These are phyloP conservation scores for Mamestra brassicae DNA, from an alignment of 2,888 invertebrate species.

Conservation along the genomic window DNA sequence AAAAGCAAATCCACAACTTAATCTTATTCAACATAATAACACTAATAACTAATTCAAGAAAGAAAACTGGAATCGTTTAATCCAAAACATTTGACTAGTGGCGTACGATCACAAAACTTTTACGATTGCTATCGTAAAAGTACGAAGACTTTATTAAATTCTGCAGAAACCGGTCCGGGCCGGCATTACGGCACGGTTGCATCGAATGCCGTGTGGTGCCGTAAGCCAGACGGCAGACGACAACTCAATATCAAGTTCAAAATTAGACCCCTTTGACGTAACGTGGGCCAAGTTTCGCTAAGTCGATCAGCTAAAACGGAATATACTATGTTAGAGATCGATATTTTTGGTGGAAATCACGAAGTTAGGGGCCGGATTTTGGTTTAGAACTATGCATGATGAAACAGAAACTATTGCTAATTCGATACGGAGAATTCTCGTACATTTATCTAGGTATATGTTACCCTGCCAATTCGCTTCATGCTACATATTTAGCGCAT, in stretches of 20 bases:
- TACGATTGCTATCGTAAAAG: slow-evolving; percentile 81
- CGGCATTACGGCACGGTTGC: slow-evolving; percentile 48
- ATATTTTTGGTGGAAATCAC: slow-evolving; percentile 9
- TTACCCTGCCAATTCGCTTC: neutral
- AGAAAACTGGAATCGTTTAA: slow-evolving; percentile 60
- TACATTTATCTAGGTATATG: neutral
- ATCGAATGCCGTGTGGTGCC: slow-evolving; percentile 45
- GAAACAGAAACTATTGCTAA: neutral
- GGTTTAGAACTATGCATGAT: neutral
- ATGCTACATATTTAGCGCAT: no score
- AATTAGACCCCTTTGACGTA: slow-evolving; percentile 59
- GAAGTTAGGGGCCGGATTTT: neutral
- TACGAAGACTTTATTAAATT: slow-evolving; percentile 81
- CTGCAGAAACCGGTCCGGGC: slow-evolving; percentile 70
- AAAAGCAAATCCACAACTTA: slow-evolving; percentile 29
- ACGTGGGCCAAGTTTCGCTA: slow-evolving; percentile 52
- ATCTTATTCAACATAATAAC: slow-evolving; percentile 44
- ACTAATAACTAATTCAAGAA: slow-evolving; percentile 44
- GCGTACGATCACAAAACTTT: slow-evolving; percentile 73
- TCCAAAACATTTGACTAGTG: slow-evolving; percentile 70
- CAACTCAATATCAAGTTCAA: slow-evolving; percentile 62
- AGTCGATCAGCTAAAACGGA: slow-evolving; percentile 28
- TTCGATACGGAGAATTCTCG: neutral
- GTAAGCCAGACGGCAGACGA: slow-evolving; percentile 46
- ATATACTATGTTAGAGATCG: slow-evolving; percentile 22